Conservation (phyloP, 2,888 invertebrate species). For the Nomada goodeniana region DNA sequence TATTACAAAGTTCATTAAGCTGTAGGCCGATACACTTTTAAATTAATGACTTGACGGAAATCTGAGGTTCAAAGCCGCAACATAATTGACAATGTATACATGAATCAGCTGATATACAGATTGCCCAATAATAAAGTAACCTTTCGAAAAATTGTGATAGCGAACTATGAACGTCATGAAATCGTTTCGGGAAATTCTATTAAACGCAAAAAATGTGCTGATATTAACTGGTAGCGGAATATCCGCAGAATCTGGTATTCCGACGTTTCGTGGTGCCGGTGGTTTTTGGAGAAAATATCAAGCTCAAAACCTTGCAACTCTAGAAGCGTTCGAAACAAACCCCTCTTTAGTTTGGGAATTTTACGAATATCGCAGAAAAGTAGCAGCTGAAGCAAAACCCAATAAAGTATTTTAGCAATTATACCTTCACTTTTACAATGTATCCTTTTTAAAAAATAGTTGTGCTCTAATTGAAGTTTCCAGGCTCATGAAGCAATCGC, state of each 20-base stretch:
- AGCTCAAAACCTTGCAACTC: conserved; percentile 89
- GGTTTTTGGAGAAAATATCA: conserved; percentile 93
- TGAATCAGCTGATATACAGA: conserved; percentile 26
- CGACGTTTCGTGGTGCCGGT: conserved; percentile 93
- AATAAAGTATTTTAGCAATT: conserved; percentile 86
- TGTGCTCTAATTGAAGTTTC: conserved; percentile 54
- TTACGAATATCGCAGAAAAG: conserved; percentile 93
- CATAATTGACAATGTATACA: background rate
- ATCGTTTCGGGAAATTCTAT: conserved; percentile 86
- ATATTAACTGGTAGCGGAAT: conserved; percentile 92
- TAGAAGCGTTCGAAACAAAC: conserved; percentile 89
- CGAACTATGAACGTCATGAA: conserved; percentile 73
- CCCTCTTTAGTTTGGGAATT: conserved; percentile 96
- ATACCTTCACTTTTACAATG: background rate
- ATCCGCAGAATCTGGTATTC: conserved; percentile 94
- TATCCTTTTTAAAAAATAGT: background rate
- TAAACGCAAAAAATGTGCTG: conserved; percentile 88
- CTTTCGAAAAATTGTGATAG: background rate
- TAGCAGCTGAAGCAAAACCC: conserved; percentile 90
- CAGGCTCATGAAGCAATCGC: conserved; percentile 91
- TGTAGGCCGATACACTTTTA: conserved; percentile 4
- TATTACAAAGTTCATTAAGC: background rate
- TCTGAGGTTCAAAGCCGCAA: background rate
- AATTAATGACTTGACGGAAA: conserved; percentile 19
- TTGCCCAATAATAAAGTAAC: background rate